Evolutionary conservation across 2,888 invertebrate genomes (phyloP), one percentile per base, ranked within the genome.

Genomic region (Steinernema scapterisci): DNA sequence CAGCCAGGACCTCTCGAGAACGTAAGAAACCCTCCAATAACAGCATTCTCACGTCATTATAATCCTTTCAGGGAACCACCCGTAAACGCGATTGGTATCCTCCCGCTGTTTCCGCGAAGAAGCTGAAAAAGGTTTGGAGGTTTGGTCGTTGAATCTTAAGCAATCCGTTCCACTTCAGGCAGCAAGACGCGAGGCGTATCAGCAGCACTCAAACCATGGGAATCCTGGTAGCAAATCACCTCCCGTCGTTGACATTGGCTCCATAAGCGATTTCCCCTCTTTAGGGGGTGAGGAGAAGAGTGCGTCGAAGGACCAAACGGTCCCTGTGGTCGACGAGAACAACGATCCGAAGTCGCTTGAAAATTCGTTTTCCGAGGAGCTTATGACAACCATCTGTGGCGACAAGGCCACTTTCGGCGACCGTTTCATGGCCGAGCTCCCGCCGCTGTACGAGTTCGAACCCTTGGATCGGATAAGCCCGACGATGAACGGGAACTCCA

Each of bases 121-220:
- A 63, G 38, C 38, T 63, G 63, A 63, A 63, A 31, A 63, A 63
- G 38, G n/a, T n/a, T n/a, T n/a, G n/a, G n/a, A n/a, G n/a, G n/a
- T n/a, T n/a, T n/a, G n/a, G n/a, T n/a, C n/a, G n/a, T n/a, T n/a
- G n/a, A n/a, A n/a, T n/a, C n/a, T n/a, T n/a, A n/a, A n/a, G n/a
- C n/a, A n/a, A n/a, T n/a, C n/a, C n/a, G n/a, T n/a, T n/a, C n/a
- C n/a, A n/a, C n/a, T n/a, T n/a, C n/a, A n/a, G n/a, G 63, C 63
- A 3, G 63, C 63, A 3, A 27, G 63, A 1, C 27, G 63, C 31
- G 63, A 63, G 19, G 63, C 63, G 16, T 63, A 63, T 31, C 25
- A 25, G 19, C 23, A 63, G 11, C 16, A 9, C 31, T 11, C 52
- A 11, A 52, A 52, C 38, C 38, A 38, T 3, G 38, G 38, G 9